Evolutionary conservation across 2,113 vertebrate species (phyloP).

Genomic region (Vombatus ursinus): DNA sequence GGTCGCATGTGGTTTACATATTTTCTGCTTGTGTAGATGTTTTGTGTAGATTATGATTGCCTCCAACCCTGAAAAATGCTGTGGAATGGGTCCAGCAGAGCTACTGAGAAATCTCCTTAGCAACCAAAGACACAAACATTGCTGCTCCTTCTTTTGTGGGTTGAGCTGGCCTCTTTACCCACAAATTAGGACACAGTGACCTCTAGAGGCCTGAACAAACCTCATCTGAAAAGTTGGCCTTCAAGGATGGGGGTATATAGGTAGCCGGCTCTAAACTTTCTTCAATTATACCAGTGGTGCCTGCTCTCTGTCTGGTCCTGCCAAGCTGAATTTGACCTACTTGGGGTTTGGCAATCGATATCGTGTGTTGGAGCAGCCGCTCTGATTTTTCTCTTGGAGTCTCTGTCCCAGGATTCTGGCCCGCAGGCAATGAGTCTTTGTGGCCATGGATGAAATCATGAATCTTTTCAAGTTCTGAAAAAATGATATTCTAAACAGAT

Average conservation of each 20-base stretch:
- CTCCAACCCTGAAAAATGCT: not conserved
- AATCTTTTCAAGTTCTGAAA: not conserved
- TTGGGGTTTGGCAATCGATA: not conserved
- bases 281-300: not conserved
- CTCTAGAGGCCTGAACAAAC: constrained; percentile 75
- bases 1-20: not conserved
- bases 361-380: not conserved
- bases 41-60: not conserved
- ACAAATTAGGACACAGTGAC: constrained; percentile 72
- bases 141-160: not conserved
- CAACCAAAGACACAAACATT: constrained; percentile 9
- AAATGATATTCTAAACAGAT: not conserved
- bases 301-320: not conserved
- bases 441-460: not conserved
- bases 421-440: not conserved
- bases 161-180: not conserved
- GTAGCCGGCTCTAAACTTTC: not conserved
- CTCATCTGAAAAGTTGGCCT: not conserved
- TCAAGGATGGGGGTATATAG: not conserved
- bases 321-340: not conserved
- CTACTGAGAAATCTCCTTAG: not conserved
- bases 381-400: not conserved
- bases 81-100: not conserved
- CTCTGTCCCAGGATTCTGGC: not conserved
- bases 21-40: not conserved